Conservation (phyloP, 2,113 vertebrate genomes). For the Lycaon pictus region DNA sequence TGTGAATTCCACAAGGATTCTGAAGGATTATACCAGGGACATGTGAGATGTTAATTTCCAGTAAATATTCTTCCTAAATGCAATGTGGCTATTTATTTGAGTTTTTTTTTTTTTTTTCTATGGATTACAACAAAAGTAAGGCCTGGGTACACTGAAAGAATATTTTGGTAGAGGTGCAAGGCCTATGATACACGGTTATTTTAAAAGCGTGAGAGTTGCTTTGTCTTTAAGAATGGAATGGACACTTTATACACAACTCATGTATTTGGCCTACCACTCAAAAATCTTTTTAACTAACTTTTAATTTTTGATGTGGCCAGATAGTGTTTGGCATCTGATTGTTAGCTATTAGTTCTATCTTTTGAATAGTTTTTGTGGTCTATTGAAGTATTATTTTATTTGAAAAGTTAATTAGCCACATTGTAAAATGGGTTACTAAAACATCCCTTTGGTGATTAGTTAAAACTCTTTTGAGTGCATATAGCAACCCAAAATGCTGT, state of each 20-base stretch:
- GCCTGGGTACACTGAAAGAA: neutral
- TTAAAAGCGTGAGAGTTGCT: neutral
- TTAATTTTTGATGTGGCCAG: neutral
- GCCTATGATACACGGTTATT: neutral
- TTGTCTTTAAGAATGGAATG: neutral
- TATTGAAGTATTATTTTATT: neutral
- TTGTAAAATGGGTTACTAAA: neutral
- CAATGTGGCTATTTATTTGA: neutral
- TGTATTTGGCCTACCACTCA: neutral
- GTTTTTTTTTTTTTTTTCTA: neutral
- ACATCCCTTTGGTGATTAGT: neutral
- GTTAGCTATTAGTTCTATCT: neutral
- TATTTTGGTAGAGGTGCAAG: neutral
- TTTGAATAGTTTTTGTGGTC: neutral
- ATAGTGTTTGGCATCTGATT: neutral
- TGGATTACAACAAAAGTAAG: neutral
- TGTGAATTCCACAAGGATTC: neutral
- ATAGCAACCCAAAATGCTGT: neutral
- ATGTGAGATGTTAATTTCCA: neutral
- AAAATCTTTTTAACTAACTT: constrained; percentile 6
- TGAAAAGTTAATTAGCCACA: constrained; percentile 19
- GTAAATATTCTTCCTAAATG: neutral
- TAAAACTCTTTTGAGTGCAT: neutral
- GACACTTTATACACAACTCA: neutral
- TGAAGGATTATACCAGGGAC: neutral